phyloP scores from a whole-genome alignment of 1,140 invertebrate genomes.

The Diachasmimorpha longicaudata region DNA sequence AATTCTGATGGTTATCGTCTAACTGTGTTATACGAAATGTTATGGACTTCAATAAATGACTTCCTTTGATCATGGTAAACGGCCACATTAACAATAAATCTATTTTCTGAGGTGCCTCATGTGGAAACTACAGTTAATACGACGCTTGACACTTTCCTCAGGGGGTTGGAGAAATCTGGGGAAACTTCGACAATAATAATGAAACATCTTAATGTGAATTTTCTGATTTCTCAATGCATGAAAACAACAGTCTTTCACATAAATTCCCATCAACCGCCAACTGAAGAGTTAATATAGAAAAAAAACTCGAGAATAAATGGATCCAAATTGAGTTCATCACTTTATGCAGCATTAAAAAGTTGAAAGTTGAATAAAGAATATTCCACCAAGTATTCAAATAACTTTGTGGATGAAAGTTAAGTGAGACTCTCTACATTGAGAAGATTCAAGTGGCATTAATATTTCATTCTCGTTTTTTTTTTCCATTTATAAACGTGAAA shows the following conservation, averaged over 20 bases:
- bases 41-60: no score
- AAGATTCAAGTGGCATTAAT: background rate
- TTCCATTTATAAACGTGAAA: background rate
- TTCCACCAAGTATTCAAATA: background rate
- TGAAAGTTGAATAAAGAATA: background rate
- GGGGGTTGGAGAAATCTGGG: no score
- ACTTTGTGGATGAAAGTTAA: background rate
- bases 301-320: background rate
- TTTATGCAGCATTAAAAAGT: background rate
- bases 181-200: no score
- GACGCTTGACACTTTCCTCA: no score
- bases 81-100: no score
- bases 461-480: background rate
- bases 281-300: background rate
- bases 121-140: no score
- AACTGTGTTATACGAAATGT: no score
- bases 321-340: background rate
- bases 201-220: no score
- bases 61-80: no score
- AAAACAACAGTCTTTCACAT: background rate
- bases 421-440: background rate
- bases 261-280: background rate
- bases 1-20: no score
- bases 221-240: background rate
- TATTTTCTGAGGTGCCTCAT: no score